Evolutionary conservation across 2,888 invertebrate species (phyloP).

Genomic region (Flexamia atlantica): DNA sequence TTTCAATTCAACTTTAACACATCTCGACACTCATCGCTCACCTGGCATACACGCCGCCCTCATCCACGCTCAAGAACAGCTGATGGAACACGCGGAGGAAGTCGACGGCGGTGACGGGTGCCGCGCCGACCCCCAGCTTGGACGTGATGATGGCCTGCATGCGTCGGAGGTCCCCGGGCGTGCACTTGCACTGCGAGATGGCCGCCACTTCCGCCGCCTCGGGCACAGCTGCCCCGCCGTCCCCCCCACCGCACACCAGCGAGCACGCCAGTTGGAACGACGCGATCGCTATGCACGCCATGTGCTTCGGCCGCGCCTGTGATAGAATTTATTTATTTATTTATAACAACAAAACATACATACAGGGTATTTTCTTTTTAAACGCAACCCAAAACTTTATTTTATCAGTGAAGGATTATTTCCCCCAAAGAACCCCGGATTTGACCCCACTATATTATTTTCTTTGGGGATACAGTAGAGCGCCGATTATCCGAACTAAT

Average conservation of each 20-base stretch:
- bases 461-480: no score
- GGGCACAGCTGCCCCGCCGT: constrained; percentile 67
- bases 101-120: constrained; percentile 81
- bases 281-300: constrained; percentile 92
- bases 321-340: no score
- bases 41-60: constrained; percentile 77
- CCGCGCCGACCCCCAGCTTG: constrained; percentile 82
- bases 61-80: constrained; percentile 79
- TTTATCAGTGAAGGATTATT: no score
- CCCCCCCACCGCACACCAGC: constrained; percentile 72
- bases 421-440: no score
- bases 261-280: constrained; percentile 89
- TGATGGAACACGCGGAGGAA: constrained; percentile 83
- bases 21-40: no score
- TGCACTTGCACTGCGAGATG: constrained; percentile 88
- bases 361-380: no score
- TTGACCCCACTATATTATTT: no score
- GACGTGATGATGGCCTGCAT: constrained; percentile 90
- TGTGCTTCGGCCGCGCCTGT: constrained; percentile 86
- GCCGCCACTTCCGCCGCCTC: constrained; percentile 80
- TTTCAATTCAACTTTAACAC: no score
- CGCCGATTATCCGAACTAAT: no score
- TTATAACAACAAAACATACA: no score
- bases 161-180: constrained; percentile 89
- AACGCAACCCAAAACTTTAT: no score